These are phyloP conservation scores for Alosa sapidissima DNA, from an alignment of 2,797 vertebrate species.

Conservation along the genomic window DNA sequence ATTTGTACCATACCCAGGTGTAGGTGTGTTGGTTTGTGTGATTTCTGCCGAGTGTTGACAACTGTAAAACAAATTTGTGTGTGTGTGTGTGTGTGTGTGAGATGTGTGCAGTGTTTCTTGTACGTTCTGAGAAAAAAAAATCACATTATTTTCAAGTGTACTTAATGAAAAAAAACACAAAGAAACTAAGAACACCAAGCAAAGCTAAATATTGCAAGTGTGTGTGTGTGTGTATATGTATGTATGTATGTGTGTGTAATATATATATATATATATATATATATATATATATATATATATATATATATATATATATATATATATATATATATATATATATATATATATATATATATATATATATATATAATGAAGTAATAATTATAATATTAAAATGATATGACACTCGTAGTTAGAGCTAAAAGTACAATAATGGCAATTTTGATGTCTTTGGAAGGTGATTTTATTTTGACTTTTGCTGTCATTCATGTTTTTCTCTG, in stretches of 20 bases:
- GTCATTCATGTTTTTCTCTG: slow-evolving; percentile 1
- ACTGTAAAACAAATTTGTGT: slow-evolving; percentile 45
- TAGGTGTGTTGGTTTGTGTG: background rate
- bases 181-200: slow-evolving; percentile 52
- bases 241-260: too few species aligned
- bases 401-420: slow-evolving; percentile 45
- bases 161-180: slow-evolving; percentile 64
- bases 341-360: slow-evolving; percentile 27
- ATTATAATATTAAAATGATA: slow-evolving; percentile 51
- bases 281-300: too few species aligned
- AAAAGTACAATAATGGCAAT: slow-evolving; percentile 41
- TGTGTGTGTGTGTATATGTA: slow-evolving; percentile 56
- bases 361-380: slow-evolving; percentile 53
- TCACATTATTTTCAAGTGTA: slow-evolving; percentile 74
- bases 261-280: too few species aligned
- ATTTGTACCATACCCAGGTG: slow-evolving; percentile 9
- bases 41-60: slow-evolving; percentile 3
- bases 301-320: too few species aligned
- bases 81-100: slow-evolving; percentile 35
- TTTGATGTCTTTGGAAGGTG: slow-evolving; percentile 40
- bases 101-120: slow-evolving; percentile 47
- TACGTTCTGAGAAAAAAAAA: slow-evolving; percentile 47
- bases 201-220: slow-evolving; percentile 56
- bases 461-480: slow-evolving; percentile 19
- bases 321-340: too few species aligned